A percentile compares a stretch with the other conserved stretches of the same genome.
Conservation (phyloP, 2,113 vertebrate genomes). For the Epinephelus fuscoguttatus region DNA sequence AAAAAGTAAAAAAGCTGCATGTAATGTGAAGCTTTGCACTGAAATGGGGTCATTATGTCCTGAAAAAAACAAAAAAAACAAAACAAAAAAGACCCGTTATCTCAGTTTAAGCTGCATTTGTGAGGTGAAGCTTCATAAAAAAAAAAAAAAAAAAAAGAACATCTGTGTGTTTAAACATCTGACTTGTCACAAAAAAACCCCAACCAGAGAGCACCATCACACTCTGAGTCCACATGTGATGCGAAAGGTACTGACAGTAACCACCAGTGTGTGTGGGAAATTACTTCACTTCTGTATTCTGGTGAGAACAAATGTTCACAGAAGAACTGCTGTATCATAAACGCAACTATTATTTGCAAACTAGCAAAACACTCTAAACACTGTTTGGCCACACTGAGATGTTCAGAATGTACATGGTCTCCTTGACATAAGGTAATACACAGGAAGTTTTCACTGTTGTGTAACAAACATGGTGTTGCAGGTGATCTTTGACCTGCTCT, state of each 20-base stretch:
- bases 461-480: background rate
- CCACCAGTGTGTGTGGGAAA: background rate
- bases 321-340: background rate
- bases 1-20: background rate
- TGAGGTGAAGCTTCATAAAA: no score
- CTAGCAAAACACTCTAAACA: no score
- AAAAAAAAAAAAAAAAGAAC: background rate
- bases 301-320: background rate
- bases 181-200: background rate
- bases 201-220: background rate
- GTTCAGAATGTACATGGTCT: background rate
- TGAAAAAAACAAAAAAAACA: no score
- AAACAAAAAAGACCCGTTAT: background rate
- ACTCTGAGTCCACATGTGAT: constrained; percentile 20
- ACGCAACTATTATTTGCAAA: background rate
- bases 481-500: constrained; percentile 9
- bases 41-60: background rate
- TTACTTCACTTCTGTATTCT: constrained; percentile 11
- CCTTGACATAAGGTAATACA: background rate
- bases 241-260: background rate
- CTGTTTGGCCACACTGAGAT: background rate
- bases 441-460: background rate
- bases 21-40: background rate
- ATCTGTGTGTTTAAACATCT: background rate
- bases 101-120: background rate